A percentile compares a stretch with the other conserved stretches of the same genome.
Conservation (phyloP, 2,113 vertebrate species). For the Leucopternis melanops region DNA sequence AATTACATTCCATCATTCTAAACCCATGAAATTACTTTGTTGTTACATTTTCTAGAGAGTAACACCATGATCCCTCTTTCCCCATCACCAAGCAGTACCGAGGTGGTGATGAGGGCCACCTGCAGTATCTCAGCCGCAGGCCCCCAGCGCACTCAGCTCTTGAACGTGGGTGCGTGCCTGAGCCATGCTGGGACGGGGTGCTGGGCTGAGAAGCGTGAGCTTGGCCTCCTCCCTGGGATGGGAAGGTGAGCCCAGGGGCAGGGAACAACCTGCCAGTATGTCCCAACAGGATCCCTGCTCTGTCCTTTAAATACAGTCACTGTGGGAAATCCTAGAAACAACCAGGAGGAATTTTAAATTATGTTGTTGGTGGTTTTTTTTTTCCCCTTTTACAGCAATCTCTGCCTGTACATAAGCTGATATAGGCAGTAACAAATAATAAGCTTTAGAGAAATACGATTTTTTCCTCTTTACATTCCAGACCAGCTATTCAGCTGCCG, state of each 20-base stretch:
- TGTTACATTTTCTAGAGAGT: neutral
- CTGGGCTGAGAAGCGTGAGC: neutral
- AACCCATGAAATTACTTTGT: neutral
- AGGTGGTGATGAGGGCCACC: neutral
- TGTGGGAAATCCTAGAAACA: neutral
- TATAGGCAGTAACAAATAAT: neutral
- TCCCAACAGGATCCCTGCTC: neutral
- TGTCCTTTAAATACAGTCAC: neutral
- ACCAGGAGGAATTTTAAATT: neutral
- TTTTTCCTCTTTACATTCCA: neutral
- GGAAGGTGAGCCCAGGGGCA: neutral
- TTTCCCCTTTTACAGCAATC: neutral
- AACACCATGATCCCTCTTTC: too few species aligned
- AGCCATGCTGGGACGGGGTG: accelerated
- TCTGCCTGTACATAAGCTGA: neutral
- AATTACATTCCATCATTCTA: neutral
- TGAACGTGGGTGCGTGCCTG: accelerated
- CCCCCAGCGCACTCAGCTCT: neutral
- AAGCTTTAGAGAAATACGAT: neutral
- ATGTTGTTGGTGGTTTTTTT: too few species aligned
- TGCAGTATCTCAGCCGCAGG: neutral
- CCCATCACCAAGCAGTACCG: neutral
- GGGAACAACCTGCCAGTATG: accelerated
- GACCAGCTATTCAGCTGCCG: neutral
- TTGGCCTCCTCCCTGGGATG: accelerated